phyloP scores from a whole-genome alignment of 2,113 vertebrate genomes.

The Damaliscus lunatus region DNA sequence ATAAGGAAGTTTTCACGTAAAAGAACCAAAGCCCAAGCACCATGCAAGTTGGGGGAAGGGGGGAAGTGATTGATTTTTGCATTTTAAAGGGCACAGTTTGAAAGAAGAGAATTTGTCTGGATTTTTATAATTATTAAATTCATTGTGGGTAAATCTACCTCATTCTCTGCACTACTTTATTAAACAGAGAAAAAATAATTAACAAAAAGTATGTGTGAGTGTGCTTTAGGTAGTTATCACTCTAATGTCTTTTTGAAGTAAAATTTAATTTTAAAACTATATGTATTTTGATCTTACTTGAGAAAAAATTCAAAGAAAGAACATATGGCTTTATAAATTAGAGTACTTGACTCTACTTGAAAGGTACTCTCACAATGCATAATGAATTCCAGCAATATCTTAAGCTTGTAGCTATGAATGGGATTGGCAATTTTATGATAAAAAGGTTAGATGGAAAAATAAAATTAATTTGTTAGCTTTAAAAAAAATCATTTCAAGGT shows the following conservation, averaged over 20 bases:
- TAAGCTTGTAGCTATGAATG: neutral
- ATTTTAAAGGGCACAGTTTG: neutral
- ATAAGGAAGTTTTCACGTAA: neutral
- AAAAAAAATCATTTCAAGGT: neutral
- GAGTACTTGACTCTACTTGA: neutral
- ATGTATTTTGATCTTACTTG: constrained; percentile 26
- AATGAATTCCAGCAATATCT: neutral
- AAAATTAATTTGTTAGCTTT: neutral
- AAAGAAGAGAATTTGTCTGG: neutral
- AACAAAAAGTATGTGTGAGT: neutral
- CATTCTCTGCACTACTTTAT: neutral
- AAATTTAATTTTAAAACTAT: neutral
- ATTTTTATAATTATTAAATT: neutral
- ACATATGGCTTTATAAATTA: neutral
- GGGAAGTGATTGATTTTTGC: neutral
- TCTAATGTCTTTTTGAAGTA: neutral
- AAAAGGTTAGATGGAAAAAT: neutral
- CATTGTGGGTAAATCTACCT: neutral
- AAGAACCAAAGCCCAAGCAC: neutral
- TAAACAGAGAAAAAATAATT: neutral
- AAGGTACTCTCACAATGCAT: neutral
- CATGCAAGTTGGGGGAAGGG: neutral
- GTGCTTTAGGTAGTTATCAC: neutral
- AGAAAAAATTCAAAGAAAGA: neutral
- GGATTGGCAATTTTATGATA: neutral